Base-by-base conservation (phyloP, 2,797 vertebrate genomes). In the Alauda arvensis region DNA sequence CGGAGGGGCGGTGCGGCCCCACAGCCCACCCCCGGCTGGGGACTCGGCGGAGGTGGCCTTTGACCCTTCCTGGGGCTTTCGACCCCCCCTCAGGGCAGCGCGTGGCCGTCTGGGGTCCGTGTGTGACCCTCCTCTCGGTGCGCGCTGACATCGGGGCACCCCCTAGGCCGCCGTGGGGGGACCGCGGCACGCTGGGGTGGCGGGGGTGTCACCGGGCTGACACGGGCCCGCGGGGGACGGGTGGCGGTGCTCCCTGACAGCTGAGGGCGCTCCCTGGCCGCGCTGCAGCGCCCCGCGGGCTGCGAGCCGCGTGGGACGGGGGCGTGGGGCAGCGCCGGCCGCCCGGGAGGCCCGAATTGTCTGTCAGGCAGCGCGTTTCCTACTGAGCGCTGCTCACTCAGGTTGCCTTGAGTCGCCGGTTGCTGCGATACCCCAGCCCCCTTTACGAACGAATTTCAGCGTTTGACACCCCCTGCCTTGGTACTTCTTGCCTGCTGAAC, bases 321-420 rank as follows among this genome's bases (percentile, higher is more conserved):
- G 74, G 45, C 40, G 4, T 5, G 2, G 63, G 48, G 16, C 76
- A 26, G 52, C 17, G 37, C 16, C 31, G 4, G 4, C 20, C 66
- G 5, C 19, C 33, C 4, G 23, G 4, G 6, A 2, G 46, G 34
- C 75, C 62, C 10, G 10, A 6, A 0, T 3, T 25, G 60, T 4
- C 62, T 4, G 1, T 26, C 52, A 3, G 71, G n/a, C 68, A 31
- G 77, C 59, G 21, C 55, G 21, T 51, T 28, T 8, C 53, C 26
- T 4, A 0, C 77, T 6, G 43, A 68, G 57, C 75, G 2, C n/a
- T 1, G 40, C 57, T 71, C 48, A 10, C 3, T 24, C 59, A 1
- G 37, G 19, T 7, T 33, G 39, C 69, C 55, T 26, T 28, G 7
- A 49, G 23, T 49, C 37, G 14, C 48, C 0, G 16, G 75, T 20